Evolutionary conservation across 2,888 invertebrate genomes (phyloP), one percentile per base, ranked within the genome.

Genomic region (Platynereis dumerilii): DNA sequence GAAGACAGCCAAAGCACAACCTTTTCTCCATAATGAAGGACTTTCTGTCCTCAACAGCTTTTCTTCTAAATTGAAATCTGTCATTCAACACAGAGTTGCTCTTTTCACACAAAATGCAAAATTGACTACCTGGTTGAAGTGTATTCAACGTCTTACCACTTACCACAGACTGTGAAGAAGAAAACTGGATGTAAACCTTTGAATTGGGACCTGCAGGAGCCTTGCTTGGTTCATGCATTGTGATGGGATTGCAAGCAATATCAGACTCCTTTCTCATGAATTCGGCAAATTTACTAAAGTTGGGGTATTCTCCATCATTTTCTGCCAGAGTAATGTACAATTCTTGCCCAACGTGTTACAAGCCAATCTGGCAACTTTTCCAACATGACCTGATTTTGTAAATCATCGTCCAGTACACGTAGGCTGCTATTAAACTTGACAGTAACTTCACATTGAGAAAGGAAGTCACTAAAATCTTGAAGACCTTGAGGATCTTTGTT

Each of bases 331-430:
- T 52, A 10, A 7, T 20, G 24, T 7, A 24, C 52, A 22, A 52
- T 52, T 20, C 52, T 20, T 10, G 7, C 17, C 52, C 52, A 52
- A 7, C 52, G 5, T 3, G 52, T 17, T 20, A 52, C 52, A 3
- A 52, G 7, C 52, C 52, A 52, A 24, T 52, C n/a, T 52, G 52
- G 52, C 3, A 52, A 17, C n/a, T 52, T 52, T 7, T 52, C 7
- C 52, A 52, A 17, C 20, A 52, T 20, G 20, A 22, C 24, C 5
- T 17, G 52, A 22, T 52, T n/a, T 52, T 52, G 20, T 17, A 20
- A 3, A 24, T 20, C 20, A 24, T 52, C 52, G 24, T 52, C 17
- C 7, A 52, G 52, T 7, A 52, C 52, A 20, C 17, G 3, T 3
- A 52, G 52, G 7, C 52, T 17, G n/a, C 7, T 3, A 20, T 22